Conservation (phyloP, 2,797 vertebrate species). For the Acipenser oxyrinchus region DNA sequence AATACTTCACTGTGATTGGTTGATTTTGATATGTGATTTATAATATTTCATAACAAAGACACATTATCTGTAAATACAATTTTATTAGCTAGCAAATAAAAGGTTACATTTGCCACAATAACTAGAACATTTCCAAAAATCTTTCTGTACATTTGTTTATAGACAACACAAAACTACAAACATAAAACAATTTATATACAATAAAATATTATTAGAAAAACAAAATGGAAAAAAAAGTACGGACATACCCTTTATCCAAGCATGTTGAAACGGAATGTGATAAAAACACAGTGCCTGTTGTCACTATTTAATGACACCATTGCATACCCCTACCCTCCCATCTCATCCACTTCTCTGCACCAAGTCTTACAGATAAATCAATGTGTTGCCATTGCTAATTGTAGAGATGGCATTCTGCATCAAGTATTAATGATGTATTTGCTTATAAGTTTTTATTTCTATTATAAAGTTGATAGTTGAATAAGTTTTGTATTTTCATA, state of each 20-base stretch:
- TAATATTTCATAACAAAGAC: background rate
- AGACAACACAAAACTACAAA: constrained; percentile 53
- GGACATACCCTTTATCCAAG: constrained; percentile 4
- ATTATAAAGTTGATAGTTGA: too few relatives aligned
- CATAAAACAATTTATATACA: constrained; percentile 52
- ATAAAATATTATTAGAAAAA: constrained; percentile 47
- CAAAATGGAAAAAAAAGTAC: constrained; percentile 34
- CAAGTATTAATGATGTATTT: too few relatives aligned
- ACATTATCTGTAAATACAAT: constrained; percentile 41
- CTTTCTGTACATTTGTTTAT: constrained; percentile 62
- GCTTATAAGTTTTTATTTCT: too few relatives aligned
- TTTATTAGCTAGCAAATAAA: constrained; percentile 68
- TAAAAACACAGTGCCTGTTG: too few relatives aligned
- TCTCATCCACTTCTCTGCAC: too few relatives aligned
- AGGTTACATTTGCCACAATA: constrained; percentile 50
- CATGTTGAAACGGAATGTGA: background rate
- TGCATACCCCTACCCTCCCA: too few relatives aligned
- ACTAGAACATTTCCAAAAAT: constrained; percentile 45
- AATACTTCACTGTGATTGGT: too few relatives aligned
- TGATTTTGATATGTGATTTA: background rate
- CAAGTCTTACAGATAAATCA: too few relatives aligned
- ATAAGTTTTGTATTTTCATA: too few relatives aligned
- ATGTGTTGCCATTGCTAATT: too few relatives aligned
- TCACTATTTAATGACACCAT: too few relatives aligned
- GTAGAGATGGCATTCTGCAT: too few relatives aligned